These are phyloP conservation scores for Macrotus californicus DNA, from an alignment of 2,113 vertebrate species.

Conservation along the genomic window DNA sequence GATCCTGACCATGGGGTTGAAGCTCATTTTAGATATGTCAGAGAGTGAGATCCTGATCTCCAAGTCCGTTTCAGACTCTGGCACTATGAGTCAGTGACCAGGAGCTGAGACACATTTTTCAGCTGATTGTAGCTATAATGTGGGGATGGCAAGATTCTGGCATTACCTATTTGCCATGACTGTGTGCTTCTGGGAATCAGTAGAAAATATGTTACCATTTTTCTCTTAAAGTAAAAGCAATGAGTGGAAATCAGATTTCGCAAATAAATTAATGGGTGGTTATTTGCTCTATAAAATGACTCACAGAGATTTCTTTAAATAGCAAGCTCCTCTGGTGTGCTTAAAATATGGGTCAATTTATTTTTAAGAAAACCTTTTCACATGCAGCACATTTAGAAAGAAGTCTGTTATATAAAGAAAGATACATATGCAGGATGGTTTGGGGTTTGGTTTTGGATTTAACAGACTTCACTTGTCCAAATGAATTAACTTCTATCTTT, in stretches of 20 bases:
- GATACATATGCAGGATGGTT: constrained; percentile 43
- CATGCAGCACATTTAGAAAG: constrained; percentile 43
- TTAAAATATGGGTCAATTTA: constrained; percentile 58
- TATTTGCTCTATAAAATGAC: constrained; percentile 45
- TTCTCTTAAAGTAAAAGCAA: constrained; percentile 35
- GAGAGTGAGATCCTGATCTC: not conserved
- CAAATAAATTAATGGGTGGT: constrained; percentile 38
- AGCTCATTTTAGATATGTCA: not conserved
- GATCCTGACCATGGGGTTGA: not conserved
- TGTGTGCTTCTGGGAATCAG: constrained; percentile 28
- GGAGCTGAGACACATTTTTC: not conserved
- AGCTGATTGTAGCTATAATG: not conserved
- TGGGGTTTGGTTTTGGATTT: constrained; percentile 53
- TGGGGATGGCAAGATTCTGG: not conserved
- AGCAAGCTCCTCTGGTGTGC: constrained; percentile 35
- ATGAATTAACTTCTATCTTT: constrained; percentile 68
- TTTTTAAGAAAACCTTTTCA: constrained; percentile 55
- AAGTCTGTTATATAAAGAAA: constrained; percentile 59
- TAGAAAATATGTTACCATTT: not conserved
- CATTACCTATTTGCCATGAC: not conserved
- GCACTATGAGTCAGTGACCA: not conserved
- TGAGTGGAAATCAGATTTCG: constrained; percentile 16
- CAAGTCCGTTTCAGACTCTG: not conserved
- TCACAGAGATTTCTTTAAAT: constrained; percentile 57
- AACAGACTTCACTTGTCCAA: constrained; percentile 64